Evolutionary conservation across 2,797 vertebrate species (phyloP), one percentile per base, ranked within the genome.

Genomic region (Champsocephalus esox): DNA sequence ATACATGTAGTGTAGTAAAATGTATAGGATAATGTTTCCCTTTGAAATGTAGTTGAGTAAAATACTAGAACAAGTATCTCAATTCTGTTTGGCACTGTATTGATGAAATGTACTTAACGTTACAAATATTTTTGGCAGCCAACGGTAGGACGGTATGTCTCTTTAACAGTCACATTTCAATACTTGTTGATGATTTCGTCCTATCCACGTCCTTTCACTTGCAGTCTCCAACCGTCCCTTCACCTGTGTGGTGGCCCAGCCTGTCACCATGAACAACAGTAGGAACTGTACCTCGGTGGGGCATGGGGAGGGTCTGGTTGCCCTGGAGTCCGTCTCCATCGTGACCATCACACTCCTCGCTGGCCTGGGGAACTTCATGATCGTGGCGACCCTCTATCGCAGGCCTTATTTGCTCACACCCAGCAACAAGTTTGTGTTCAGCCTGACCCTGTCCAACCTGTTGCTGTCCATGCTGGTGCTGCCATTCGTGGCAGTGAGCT

Each of bases 381-480:
- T 99, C 0, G 98, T 98, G 16, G 80, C 92, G 24, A 99, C 98
- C 8, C 94, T 99, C 4, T 99, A 99, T 80, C 96, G 96, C 89
- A 96, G 96, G 87, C 97, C 98, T 0, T 99, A 99, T 83, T 95
- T 99, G 62, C 96, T 99, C 86, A 99, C 98, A 0, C 95, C 99
- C 85, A 99, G 98, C 95, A 99, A 99, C 95, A 99, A 99, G 93
- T 98, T 99, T 65, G 98, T 99, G 72, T 97, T 99, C 94, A 99
- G 98, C 94, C 92, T 99, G 89, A 99, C 98, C 0, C 93, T 96
- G 50, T 99, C 98, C 88, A 99, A 99, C 93, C 93, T 99, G 73
- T 93, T 99, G 3, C 94, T 99, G 43, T 98, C 98, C 0, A 87
- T 96, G 61, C 89, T 99, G 88, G 98, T 98, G 78, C 94, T 99